Conservation (phyloP, 2,113 vertebrate species). For the Heterotilapia buettikoferi region DNA sequence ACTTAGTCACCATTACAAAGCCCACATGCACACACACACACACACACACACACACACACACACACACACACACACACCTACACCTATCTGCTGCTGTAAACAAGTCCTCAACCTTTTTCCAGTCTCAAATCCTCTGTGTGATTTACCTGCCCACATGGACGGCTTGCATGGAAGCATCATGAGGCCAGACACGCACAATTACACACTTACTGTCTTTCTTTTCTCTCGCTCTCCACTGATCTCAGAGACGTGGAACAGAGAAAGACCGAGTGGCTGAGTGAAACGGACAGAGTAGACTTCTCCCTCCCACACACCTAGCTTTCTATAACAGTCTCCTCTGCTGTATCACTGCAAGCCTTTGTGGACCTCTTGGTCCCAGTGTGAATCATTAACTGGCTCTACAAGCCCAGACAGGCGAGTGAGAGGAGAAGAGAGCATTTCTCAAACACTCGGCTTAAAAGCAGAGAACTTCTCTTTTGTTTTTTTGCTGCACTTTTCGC, state of each 20-base stretch:
- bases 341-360: constrained; percentile 39
- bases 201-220: not conserved
- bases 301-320: constrained; percentile 46
- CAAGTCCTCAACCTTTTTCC: constrained; percentile 31
- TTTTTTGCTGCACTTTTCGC: not conserved
- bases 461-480: constrained; percentile 10
- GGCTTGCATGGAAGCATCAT: not conserved
- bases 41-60: not conserved
- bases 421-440: not conserved
- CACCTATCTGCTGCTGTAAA: constrained; percentile 28
- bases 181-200: not conserved
- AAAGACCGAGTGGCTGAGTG: not conserved
- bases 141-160: constrained; percentile 19
- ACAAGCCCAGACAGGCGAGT: constrained; percentile 31
- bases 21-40: not conserved
- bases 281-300: not conserved
- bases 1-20: not conserved
- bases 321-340: constrained; percentile 10
- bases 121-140: constrained; percentile 11
- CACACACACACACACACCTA: not conserved
- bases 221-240: not conserved
- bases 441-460: constrained; percentile 37
- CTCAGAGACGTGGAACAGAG: not conserved
- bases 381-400: constrained; percentile 62
- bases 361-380: constrained; percentile 56